Conservation (phyloP, 1,140 invertebrate species). For the Diorhabda carinulata region DNA sequence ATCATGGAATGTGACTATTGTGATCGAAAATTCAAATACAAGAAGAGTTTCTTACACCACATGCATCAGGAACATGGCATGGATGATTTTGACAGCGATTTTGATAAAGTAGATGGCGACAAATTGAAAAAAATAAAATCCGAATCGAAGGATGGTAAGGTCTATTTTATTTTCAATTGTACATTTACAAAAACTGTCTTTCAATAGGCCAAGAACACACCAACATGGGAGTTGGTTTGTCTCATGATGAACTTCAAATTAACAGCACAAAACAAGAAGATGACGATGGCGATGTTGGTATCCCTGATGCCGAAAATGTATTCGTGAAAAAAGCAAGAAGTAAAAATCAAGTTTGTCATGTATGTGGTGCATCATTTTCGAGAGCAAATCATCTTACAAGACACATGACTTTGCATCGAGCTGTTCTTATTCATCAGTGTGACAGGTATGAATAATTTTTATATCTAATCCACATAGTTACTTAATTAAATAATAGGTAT, state of each 20-base stretch:
- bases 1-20: slow-evolving; percentile 47
- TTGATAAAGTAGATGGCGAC: neutral
- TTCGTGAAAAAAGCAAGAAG: slow-evolving; percentile 16
- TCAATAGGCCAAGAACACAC: neutral
- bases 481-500: no score
- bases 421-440: slow-evolving; percentile 44
- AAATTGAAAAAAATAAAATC: neutral
- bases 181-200: neutral
- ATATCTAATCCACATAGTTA: no score
- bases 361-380: slow-evolving; percentile 41
- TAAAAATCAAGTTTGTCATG: slow-evolving; percentile 43
- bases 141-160: neutral
- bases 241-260: neutral
- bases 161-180: neutral
- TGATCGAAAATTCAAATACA: slow-evolving; percentile 47
- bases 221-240: no score
- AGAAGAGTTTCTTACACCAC: slow-evolving; percentile 46
- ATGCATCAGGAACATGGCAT: slow-evolving; percentile 46
- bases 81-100: slow-evolving; percentile 35
- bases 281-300: slow-evolving; percentile 16
- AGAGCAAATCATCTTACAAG: slow-evolving; percentile 43
- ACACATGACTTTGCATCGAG: slow-evolving; percentile 45
- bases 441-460: slow-evolving; percentile 25
- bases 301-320: slow-evolving; percentile 10
- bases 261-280: neutral